These are phyloP conservation scores for Dryobota labecula DNA, from an alignment of 2,888 invertebrate genomes.

Conservation along the genomic window DNA sequence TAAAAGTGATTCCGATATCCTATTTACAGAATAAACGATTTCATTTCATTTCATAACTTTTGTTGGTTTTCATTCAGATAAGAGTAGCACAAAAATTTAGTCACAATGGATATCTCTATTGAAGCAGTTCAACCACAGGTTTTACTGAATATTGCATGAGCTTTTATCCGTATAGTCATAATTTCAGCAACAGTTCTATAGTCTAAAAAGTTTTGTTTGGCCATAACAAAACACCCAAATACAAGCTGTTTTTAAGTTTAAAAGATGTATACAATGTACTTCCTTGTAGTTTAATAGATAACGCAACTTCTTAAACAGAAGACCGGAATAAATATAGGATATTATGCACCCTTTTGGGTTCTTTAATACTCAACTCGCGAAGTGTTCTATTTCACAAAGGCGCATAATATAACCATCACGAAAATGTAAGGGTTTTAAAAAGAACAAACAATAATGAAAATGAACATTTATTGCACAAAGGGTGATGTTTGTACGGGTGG, in stretches of 20 bases:
- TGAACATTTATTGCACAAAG: conserved; percentile 36
- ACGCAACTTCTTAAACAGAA: background rate
- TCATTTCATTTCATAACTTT: too few relatives aligned
- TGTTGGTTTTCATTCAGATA: too few relatives aligned
- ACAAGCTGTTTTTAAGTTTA: background rate
- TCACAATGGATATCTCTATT: background rate
- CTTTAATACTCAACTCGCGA: conserved; percentile 17
- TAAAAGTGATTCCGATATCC: too few relatives aligned
- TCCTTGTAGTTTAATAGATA: background rate
- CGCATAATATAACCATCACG: conserved; percentile 41
- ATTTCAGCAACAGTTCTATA: background rate
- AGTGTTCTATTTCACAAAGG: conserved; percentile 37
- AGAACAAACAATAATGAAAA: conserved; percentile 39
- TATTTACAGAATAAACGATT: too few relatives aligned
- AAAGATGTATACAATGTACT: background rate
- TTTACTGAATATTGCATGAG: background rate
- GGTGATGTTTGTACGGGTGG: conserved; percentile 8
- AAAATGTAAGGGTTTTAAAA: conserved; percentile 37
- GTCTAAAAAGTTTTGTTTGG: background rate
- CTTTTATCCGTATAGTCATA: background rate
- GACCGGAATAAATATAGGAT: conserved; percentile 3
- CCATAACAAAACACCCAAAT: background rate
- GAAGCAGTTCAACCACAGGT: too few relatives aligned
- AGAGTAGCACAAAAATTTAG: background rate
- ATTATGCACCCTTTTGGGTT: conserved; percentile 48